Evolutionary conservation across 2,888 invertebrate species (phyloP).

Genomic region (Sarcophaga carnaria): DNA sequence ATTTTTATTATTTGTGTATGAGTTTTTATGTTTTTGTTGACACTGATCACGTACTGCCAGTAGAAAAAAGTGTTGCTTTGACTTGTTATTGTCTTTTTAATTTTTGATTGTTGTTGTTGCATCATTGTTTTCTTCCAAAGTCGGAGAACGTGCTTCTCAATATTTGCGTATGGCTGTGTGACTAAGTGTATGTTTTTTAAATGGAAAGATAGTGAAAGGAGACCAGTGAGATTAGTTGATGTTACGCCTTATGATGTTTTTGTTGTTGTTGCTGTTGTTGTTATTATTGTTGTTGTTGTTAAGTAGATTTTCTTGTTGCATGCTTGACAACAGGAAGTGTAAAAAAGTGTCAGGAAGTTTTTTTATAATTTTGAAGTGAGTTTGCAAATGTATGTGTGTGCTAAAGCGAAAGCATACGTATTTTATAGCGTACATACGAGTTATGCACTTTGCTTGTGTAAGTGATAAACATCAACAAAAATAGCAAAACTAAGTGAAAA

Average conservation of each 20-base stretch:
- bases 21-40: conserved; percentile 40
- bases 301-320: conserved; percentile 43
- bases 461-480: no score
- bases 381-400: background rate
- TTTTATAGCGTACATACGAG: no score
- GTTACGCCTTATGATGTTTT: background rate
- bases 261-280: background rate
- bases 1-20: background rate
- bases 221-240: background rate
- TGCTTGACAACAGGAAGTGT: conserved; percentile 31
- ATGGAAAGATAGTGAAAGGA: no score
- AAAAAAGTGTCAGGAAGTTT: conserved; percentile 37
- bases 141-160: background rate
- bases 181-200: background rate
- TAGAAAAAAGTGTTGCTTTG: conserved; percentile 45
- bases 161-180: background rate
- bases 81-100: conserved; percentile 27
- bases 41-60: conserved; percentile 63
- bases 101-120: background rate
- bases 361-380: background rate
- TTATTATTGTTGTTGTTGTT: conserved; percentile 19
- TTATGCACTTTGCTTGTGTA: no score
- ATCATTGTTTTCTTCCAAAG: no score
- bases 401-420: no score
- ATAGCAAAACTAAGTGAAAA: no score